Base-by-base conservation (phyloP, 2,888 invertebrate species). In the Drosophila lacicola region DNA sequence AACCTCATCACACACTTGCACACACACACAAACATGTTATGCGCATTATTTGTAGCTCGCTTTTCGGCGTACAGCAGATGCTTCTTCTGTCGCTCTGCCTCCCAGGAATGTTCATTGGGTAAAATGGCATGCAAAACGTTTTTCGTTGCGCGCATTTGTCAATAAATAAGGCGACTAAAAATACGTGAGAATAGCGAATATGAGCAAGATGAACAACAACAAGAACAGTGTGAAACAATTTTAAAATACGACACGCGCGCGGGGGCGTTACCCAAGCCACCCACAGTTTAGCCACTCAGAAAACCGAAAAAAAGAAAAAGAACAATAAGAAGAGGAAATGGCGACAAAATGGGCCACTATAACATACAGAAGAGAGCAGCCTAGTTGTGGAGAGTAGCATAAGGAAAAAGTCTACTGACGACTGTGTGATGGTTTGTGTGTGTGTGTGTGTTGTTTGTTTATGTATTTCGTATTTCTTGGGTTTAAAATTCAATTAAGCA, bases 81-180 rank as follows among this genome's bases (percentile, higher is more conserved):
- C 25, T 45, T n/a, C 39, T 17, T 33, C 29, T 25, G 17, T 2
- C 2, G 29, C 8, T 8, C 17, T 42, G 39, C 13, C 11, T 29
- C 13, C 10, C 34, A 45, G 42, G 19, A 50, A 36, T 53, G 34
- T 33, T 29, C 44, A 44, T 44, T 70, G 61, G 53, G 37, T 14
- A 33, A 56, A 74, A 70, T 55, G 57, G 61, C 46, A 70, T 54
- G 58, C 55, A 70, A 74, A 74, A 54, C 63, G 60, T 71, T 74
- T 71, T 58, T 66, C 61, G 60, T 66, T 70, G 70, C 60, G 81
- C 83, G 80, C 81, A 80, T 82, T 83, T 81, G 74, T 81, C 84
- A 82, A 82, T 83, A 83, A 83, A 83, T 83, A 83, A 83, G 70
- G 62, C 49, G 68, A 81, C 82, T 82, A 83, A 83, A 82, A 82